Percentiles rank a stretch among this genome's conserved stretches.
Evolutionary conservation across 2,797 vertebrate species (phyloP).

Genomic region (Clarias pachynema): DNA sequence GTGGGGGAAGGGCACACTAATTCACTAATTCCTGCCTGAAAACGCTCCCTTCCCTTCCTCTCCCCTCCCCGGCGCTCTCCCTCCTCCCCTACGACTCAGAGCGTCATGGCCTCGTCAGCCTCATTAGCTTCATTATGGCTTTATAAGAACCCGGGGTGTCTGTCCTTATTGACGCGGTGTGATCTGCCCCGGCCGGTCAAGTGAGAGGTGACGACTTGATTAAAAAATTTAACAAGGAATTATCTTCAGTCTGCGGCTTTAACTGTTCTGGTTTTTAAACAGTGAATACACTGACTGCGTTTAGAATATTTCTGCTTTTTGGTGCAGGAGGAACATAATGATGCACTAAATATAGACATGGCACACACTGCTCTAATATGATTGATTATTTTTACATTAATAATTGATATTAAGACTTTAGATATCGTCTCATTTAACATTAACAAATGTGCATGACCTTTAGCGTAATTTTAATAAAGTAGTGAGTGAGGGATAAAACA

Average conservation of each 20-base stretch:
- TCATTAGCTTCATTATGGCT: constrained; percentile 6
- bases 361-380: neutral
- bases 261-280: neutral
- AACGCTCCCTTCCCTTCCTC: constrained; percentile 37
- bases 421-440: neutral
- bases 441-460: neutral
- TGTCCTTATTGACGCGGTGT: neutral
- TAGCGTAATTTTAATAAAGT: neutral
- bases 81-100: neutral
- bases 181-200: neutral
- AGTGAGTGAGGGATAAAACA: neutral
- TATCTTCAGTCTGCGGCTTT: neutral
- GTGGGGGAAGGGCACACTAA: constrained; percentile 53
- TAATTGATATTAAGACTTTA: neutral
- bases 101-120: neutral
- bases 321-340: neutral
- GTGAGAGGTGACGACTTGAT: neutral
- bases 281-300: neutral
- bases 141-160: neutral
- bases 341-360: neutral
- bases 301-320: neutral
- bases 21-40: constrained; percentile 56
- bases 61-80: neutral
- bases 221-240: too few relatives aligned
- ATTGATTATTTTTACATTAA: neutral